Percentiles rank a stretch among this genome's conserved stretches.
Evolutionary conservation across 2,797 vertebrate genomes (phyloP).

Genomic region (Leucoraja ocellata): DNA sequence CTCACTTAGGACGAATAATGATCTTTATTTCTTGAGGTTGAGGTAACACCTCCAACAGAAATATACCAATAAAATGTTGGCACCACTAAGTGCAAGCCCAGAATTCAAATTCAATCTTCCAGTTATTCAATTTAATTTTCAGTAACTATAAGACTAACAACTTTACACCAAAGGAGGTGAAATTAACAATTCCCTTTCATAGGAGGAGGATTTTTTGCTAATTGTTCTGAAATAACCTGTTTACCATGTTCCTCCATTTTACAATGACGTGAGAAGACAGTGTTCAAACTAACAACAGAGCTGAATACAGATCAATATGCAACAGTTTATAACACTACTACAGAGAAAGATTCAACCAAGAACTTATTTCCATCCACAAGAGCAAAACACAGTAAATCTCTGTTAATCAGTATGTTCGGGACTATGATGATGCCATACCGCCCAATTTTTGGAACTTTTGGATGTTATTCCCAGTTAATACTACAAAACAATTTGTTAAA

Average conservation of each 20-base stretch:
- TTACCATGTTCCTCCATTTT: not conserved
- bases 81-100: not conserved
- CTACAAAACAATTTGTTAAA: too few relatives aligned
- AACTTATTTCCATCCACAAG: not conserved
- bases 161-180: not conserved
- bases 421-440: too few relatives aligned
- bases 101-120: not conserved
- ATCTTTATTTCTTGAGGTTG: not conserved
- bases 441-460: too few relatives aligned
- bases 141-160: not conserved
- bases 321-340: not conserved
- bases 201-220: not conserved
- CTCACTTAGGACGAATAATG: not conserved
- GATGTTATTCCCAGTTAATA: too few relatives aligned
- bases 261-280: too few relatives aligned
- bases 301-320: not conserved
- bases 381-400: too few relatives aligned
- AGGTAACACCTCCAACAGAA: not conserved
- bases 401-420: too few relatives aligned
- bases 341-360: not conserved
- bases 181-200: not conserved
- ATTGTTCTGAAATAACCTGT: not conserved
- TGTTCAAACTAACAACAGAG: not conserved
- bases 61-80: not conserved
- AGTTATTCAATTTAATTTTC: not conserved